Base-by-base conservation (phyloP, 2,113 vertebrate genomes). In the Datnioides undecimradiatus region DNA sequence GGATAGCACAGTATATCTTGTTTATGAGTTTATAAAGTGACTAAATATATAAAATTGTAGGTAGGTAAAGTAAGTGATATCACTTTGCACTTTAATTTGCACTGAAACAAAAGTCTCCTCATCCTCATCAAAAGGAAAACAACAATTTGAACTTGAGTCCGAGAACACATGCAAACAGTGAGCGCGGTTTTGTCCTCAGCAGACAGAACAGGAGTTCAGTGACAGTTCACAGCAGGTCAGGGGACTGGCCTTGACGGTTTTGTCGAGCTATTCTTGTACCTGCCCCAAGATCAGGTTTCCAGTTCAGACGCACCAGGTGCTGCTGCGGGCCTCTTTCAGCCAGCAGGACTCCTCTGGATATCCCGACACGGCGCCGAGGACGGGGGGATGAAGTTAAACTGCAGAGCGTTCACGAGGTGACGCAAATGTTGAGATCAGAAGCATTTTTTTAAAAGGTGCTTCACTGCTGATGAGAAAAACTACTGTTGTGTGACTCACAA, bases 241-340 rank as follows among this genome's bases (percentile, higher is more conserved):
- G 27, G 51, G 72, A 77, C 74, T 10, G 71, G 78, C 84, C 79
- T 86, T 86, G 23, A 46, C 76, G 7, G 73, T 27, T 60, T 48
- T 17, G 29, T 34, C 19, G 41, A 79, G 87, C 89, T 93, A 94
- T 94, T 94, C 89, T 88, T 82, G 88, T 92, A 92, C 91, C 90
- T 93, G 91, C 73, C 46, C 46, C 40, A 75, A 2, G 84, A 92
- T 93, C 93, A 63, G 75, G 88, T 94, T 93, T 93, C 91, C 79
- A 76, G 71, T 65, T 65, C 67, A 45, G 69, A 73, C 75, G 46
- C 83, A 80, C 84, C 87, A 88, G 90, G 87, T 89, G 79, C 85
- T 69, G 58, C 63, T 19, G 29, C 5, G 8, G 34, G 25, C n/a
- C 27, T 49, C 63, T 55, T 60, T 10, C 40, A 62, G 62, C 59